Conservation (phyloP, 1,140 invertebrate genomes). For the Stegodyphus dumicola region DNA sequence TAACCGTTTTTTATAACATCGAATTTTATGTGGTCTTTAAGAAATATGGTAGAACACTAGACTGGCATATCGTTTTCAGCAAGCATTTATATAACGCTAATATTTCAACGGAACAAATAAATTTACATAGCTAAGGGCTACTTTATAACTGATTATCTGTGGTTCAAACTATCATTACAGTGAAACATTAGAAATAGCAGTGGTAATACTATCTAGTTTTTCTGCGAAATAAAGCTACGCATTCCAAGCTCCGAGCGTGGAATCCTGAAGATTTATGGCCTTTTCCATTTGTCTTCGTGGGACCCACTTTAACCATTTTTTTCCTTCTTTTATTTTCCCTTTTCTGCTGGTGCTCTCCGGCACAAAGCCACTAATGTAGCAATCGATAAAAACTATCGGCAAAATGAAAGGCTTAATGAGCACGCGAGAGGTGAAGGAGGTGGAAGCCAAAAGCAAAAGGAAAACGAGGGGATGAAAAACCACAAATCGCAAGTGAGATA, state of each 20-base stretch:
- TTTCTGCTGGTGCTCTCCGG: background rate
- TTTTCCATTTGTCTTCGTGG: conserved; percentile 12
- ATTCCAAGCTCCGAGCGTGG: background rate
- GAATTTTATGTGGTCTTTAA: too few relatives aligned
- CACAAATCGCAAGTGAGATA: conserved; percentile 22
- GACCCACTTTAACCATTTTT: background rate
- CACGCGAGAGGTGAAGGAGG: background rate
- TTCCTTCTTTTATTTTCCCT: conserved; percentile 12
- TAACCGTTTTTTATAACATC: too few relatives aligned
- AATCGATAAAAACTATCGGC: conserved; percentile 50
- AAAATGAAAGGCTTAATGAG: conserved; percentile 40
- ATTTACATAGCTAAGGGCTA: too few relatives aligned
- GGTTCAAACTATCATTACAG: too few relatives aligned
- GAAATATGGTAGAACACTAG: too few relatives aligned
- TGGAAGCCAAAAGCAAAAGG: background rate
- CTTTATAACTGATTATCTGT: too few relatives aligned
- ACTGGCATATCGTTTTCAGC: too few relatives aligned
- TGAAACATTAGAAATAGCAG: too few relatives aligned
- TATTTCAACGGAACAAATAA: too few relatives aligned
- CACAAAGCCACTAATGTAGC: conserved; percentile 51
- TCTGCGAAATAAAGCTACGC: too few relatives aligned
- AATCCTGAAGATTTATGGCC: conserved; percentile 33
- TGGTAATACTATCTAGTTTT: too few relatives aligned
- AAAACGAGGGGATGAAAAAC: conserved; percentile 20
- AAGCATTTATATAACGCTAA: too few relatives aligned